Evolutionary conservation across 2,888 invertebrate species (phyloP).

Genomic region (Amphipoea oculea): DNA sequence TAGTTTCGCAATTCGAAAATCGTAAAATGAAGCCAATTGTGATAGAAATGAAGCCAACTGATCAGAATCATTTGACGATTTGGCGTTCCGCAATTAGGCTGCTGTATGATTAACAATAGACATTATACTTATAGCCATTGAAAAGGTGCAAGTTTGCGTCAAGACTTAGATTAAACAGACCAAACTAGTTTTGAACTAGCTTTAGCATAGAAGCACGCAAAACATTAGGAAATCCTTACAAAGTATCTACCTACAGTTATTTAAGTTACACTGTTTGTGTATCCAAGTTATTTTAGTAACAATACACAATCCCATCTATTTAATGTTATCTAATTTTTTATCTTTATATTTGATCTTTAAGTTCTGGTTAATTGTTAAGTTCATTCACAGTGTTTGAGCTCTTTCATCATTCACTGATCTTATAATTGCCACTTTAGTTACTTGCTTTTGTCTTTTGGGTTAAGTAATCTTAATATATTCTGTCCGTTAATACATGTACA

Average conservation of each 20-base stretch:
- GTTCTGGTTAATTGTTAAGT: conserved; percentile 11
- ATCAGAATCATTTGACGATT: too few relatives aligned
- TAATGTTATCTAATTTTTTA: neutral
- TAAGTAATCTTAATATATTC: conserved; percentile 49
- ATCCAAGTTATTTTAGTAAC: neutral
- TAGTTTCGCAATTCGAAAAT: too few relatives aligned
- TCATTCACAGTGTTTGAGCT: conserved; percentile 23
- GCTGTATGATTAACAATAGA: conserved; percentile 32
- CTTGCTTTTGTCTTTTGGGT: conserved; percentile 28
- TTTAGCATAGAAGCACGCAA: conserved; percentile 19
- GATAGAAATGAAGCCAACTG: too few relatives aligned
- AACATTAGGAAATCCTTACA: conserved; percentile 39
- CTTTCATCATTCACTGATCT: conserved; percentile 33
- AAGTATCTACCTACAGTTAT: conserved; percentile 3
- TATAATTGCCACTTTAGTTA: conserved; percentile 18
- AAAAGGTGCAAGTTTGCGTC: conserved; percentile 42
- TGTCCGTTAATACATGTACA: conserved; percentile 10
- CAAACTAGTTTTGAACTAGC: conserved; percentile 40
- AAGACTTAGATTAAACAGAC: conserved; percentile 42
- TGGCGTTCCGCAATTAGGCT: too few relatives aligned
- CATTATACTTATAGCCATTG: conserved; percentile 9
- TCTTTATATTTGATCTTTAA: neutral
- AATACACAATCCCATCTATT: conserved; percentile 3
- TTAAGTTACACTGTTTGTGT: neutral
- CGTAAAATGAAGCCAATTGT: too few relatives aligned